Conservation (phyloP, 2,888 invertebrate species). For the Darwinula stevensoni region DNA sequence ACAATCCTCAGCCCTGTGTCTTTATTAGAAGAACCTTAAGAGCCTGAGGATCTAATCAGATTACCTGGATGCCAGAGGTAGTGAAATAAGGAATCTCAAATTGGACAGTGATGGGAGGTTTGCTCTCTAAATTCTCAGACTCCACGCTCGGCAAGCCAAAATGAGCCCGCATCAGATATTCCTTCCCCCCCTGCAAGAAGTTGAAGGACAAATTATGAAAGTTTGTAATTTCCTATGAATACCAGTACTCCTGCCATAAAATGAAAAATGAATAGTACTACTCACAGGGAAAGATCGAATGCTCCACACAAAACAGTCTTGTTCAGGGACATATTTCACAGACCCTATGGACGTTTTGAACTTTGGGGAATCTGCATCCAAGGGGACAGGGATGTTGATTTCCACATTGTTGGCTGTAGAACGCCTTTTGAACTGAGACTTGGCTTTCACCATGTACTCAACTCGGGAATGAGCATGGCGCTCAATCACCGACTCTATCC, state of each 20-base stretch:
- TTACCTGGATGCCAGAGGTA: conserved; percentile 86
- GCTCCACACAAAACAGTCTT: conserved; percentile 87
- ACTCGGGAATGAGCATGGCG: conserved; percentile 87
- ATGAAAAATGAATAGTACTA: conserved; percentile 7
- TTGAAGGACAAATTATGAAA: neutral
- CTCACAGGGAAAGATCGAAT: conserved; percentile 67
- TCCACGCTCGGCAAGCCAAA: conserved; percentile 88
- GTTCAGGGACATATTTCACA: conserved; percentile 89
- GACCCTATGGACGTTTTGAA: conserved; percentile 91
- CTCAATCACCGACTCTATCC: conserved; percentile 97
- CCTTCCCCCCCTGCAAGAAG: conserved; percentile 49
- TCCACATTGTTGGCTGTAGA: conserved; percentile 98
- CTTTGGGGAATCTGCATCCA: conserved; percentile 92
- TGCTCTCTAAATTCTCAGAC: conserved; percentile 75
- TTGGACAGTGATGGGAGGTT: conserved; percentile 91
- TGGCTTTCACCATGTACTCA: conserved; percentile 97
- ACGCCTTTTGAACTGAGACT: conserved; percentile 86
- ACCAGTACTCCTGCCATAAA: too few species aligned
- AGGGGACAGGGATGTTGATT: conserved; percentile 79
- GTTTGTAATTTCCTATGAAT: too few species aligned
- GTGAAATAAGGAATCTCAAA: conserved; percentile 99
- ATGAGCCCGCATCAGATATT: conserved; percentile 90
- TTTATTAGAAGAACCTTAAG: too few species aligned
- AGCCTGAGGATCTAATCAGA: too few species aligned
- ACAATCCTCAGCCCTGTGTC: too few species aligned